Evolutionary conservation across 2,797 vertebrate genomes (phyloP).

Genomic region (Paramormyrops hopkinsi): DNA sequence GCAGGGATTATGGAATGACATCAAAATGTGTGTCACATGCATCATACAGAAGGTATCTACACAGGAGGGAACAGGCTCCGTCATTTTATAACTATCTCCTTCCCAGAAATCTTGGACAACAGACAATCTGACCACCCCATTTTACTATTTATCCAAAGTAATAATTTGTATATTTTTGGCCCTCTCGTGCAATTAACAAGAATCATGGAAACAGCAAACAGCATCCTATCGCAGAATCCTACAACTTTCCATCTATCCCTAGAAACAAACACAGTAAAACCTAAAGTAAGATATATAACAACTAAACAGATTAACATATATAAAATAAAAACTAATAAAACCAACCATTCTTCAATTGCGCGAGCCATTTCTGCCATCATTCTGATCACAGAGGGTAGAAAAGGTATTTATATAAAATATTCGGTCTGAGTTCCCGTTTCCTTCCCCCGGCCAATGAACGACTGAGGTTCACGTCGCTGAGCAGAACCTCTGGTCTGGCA

Average conservation of each 20-base stretch:
- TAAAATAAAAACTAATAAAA: background rate
- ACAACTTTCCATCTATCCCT: background rate
- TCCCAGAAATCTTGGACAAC: background rate
- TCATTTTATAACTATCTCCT: background rate
- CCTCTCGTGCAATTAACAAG: background rate
- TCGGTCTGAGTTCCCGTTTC: background rate
- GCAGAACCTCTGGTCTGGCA: background rate
- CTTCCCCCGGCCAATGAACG: background rate
- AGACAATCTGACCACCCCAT: background rate
- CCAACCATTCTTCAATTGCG: background rate
- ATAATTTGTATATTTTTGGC: background rate
- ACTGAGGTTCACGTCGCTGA: background rate
- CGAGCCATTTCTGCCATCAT: background rate
- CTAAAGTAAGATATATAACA: background rate
- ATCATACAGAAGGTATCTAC: background rate
- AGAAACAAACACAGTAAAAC: background rate
- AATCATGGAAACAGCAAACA: background rate
- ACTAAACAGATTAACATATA: background rate
- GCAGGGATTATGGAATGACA: background rate
- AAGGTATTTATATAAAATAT: background rate
- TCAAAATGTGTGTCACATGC: background rate
- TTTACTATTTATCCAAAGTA: background rate
- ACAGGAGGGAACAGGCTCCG: background rate
- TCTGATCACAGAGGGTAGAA: background rate
- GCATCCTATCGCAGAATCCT: background rate